phyloP scores from a whole-genome alignment of 2,888 invertebrate species.

The Xestia rhomboidea region DNA sequence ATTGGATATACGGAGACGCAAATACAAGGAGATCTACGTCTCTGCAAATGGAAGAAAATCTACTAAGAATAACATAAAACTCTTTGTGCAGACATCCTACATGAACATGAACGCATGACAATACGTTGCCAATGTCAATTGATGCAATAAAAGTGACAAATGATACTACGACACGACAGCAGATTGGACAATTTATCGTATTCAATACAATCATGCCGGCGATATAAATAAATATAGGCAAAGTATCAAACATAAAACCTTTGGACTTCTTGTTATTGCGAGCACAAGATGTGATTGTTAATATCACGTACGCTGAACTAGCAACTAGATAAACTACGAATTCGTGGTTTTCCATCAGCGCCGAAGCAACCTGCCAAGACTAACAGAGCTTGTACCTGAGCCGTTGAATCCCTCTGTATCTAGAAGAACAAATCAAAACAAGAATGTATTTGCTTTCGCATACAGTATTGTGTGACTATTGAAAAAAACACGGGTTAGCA shows the following conservation, averaged over 20 bases:
- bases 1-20: background rate
- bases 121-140: conserved; percentile 57
- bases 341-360: background rate
- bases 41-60: background rate
- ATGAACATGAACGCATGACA: conserved; percentile 9
- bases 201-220: conserved; percentile 7
- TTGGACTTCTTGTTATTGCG: background rate
- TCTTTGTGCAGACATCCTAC: conserved; percentile 6
- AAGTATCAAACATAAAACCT: background rate
- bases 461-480: background rate
- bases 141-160: conserved; percentile 48
- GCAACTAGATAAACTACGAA: background rate
- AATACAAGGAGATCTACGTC: background rate
- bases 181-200: conserved; percentile 45
- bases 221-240: conserved; percentile 16
- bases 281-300: background rate
- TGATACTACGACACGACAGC: conserved; percentile 13
- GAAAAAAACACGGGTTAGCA: background rate
- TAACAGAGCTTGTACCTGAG: background rate
- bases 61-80: background rate
- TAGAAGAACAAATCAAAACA: background rate
- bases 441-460: background rate
- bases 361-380: background rate
- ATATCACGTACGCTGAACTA: background rate
- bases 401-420: background rate